phyloP scores from a whole-genome alignment of 1,140 invertebrate genomes.

The Pseudomyrmex flavicornis region DNA sequence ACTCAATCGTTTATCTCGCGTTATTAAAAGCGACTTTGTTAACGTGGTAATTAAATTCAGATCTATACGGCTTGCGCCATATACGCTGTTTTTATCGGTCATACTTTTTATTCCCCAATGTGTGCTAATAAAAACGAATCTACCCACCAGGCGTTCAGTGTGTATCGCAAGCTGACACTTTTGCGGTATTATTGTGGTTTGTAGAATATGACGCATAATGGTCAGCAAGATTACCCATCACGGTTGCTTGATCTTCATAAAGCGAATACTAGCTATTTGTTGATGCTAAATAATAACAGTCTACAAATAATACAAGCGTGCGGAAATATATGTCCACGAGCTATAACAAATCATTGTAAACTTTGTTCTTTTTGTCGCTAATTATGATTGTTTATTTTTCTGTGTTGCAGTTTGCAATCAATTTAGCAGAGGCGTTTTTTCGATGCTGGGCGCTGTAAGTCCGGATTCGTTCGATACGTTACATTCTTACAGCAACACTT shows the following conservation, averaged over 20 bases:
- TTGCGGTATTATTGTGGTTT: constrained; percentile 51
- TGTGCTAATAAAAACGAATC: constrained; percentile 60
- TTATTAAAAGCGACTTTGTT: constrained; percentile 61
- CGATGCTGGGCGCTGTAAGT: constrained; percentile 95
- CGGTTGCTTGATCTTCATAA: constrained; percentile 38
- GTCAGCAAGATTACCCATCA: constrained; percentile 36
- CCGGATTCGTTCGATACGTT: constrained; percentile 97
- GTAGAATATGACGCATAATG: constrained; percentile 50
- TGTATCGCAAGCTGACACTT: constrained; percentile 54
- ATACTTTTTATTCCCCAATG: constrained; percentile 41
- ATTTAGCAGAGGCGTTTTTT: constrained; percentile 95
- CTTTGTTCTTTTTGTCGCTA: neutral
- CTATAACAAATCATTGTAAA: neutral
- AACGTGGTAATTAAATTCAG: constrained; percentile 55
- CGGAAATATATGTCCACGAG: neutral
- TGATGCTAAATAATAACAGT: constrained; percentile 31
- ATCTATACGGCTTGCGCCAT: constrained; percentile 32
- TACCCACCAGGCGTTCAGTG: constrained; percentile 57
- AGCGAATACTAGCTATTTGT: constrained; percentile 3
- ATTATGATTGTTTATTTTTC: constrained; percentile 15
- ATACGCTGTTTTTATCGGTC: constrained; percentile 48
- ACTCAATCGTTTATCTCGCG: constrained; percentile 42
- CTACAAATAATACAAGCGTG: neutral
- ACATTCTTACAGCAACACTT: constrained; percentile 97
- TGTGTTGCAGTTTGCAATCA: constrained; percentile 94